Percentiles rank a stretch among this genome's conserved stretches.
phyloP scores from a whole-genome alignment of 2,888 invertebrate species.

The Andrena bucephala region DNA sequence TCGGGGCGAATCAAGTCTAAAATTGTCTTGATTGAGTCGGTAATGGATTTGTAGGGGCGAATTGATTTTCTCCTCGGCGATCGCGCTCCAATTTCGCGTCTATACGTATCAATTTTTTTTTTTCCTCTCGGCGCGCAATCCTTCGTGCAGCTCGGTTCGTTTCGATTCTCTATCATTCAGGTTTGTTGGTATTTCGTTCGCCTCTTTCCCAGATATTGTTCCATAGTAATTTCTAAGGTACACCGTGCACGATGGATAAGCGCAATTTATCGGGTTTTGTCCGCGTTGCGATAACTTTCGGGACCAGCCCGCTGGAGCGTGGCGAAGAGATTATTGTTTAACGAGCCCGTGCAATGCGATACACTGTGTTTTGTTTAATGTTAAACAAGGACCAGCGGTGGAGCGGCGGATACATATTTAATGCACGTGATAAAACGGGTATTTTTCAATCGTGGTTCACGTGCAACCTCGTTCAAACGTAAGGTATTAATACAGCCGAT shows the following conservation, averaged over 20 bases:
- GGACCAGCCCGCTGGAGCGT: not conserved
- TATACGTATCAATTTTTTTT: slow-evolving; percentile 36
- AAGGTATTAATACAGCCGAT: slow-evolving; percentile 20
- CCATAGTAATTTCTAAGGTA: slow-evolving; percentile 1
- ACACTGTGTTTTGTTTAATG: slow-evolving; percentile 23
- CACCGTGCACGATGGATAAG: not conserved
- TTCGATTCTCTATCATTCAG: not conserved
- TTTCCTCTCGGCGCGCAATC: not conserved
- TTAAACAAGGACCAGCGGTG: slow-evolving; percentile 18
- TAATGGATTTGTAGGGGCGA: slow-evolving; percentile 42
- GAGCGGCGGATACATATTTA: slow-evolving; percentile 36
- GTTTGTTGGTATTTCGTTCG: not conserved
- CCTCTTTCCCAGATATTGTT: not conserved
- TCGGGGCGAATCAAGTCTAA: slow-evolving; percentile 31
- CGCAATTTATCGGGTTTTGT: not conserved
- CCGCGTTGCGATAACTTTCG: not conserved
- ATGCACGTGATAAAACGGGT: slow-evolving; percentile 6
- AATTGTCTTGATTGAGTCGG: slow-evolving; percentile 50
- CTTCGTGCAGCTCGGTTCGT: not conserved
- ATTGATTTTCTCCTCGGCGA: slow-evolving; percentile 46
- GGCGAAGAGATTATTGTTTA: slow-evolving; percentile 34
- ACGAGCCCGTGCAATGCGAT: not conserved
- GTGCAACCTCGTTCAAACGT: slow-evolving; percentile 38
- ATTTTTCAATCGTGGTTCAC: slow-evolving; percentile 44
- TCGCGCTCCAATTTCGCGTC: slow-evolving; percentile 34